These are phyloP conservation scores for Heliothis virescens DNA, from an alignment of 1,140 invertebrate species.

Conservation along the genomic window DNA sequence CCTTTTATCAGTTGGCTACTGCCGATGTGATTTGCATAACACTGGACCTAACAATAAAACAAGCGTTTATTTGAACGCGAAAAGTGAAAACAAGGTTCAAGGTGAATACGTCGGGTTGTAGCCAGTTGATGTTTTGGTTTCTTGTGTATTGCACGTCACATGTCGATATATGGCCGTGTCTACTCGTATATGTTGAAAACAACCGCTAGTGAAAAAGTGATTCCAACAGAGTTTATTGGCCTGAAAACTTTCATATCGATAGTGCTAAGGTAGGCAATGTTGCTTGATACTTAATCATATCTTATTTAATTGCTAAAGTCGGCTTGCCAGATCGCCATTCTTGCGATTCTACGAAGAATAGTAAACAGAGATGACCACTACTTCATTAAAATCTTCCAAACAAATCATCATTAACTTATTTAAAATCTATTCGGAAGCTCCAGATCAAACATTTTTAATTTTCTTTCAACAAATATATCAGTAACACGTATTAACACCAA, in stretches of 20 bases:
- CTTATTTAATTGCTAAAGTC: too few relatives aligned
- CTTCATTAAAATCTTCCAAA: constrained; percentile 2
- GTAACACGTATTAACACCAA: constrained; percentile 51
- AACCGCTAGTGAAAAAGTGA: constrained; percentile 13
- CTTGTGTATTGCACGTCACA: constrained; percentile 70
- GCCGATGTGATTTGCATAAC: constrained; percentile 82
- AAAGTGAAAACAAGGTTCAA: constrained; percentile 84
- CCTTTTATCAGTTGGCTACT: constrained; percentile 80
- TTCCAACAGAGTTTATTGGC: neutral
- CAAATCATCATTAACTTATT: neutral
- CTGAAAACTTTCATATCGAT: neutral
- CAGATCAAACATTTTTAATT: constrained; percentile 12
- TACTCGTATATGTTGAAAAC: neutral
- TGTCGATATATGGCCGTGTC: constrained; percentile 41
- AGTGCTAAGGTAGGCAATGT: neutral
- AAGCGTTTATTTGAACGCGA: constrained; percentile 77
- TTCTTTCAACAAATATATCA: constrained; percentile 33
- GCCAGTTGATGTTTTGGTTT: constrained; percentile 76
- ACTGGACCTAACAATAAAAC: constrained; percentile 81
- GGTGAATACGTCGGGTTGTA: constrained; percentile 62
- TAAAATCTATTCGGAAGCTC: neutral
- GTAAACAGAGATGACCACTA: too few relatives aligned
- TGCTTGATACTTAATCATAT: neutral
- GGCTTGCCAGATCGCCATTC: too few relatives aligned
- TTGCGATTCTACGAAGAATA: too few relatives aligned